These are phyloP conservation scores for Rhadina sibilatrix DNA, from an alignment of 2,113 vertebrate species.

Conservation along the genomic window DNA sequence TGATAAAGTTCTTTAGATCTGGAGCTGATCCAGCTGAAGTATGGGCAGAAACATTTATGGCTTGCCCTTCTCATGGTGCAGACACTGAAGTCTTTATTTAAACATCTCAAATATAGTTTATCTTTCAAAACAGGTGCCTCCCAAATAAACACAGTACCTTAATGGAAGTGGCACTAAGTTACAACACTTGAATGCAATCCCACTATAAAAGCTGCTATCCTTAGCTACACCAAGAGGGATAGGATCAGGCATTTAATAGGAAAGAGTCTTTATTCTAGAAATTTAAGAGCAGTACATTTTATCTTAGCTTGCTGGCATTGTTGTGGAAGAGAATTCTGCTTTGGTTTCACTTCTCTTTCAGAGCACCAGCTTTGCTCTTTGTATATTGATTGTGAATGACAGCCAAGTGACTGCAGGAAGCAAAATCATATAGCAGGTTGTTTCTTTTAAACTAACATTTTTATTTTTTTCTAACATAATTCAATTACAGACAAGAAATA, in stretches of 20 bases:
- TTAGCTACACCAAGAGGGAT: background rate
- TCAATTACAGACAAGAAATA: constrained; percentile 7
- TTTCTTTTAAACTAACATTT: background rate
- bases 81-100: background rate
- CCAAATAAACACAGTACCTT: background rate
- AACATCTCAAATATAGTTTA: background rate
- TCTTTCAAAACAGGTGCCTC: background rate
- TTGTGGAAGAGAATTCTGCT: background rate
- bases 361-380: background rate
- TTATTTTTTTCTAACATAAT: background rate
- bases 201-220: background rate
- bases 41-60: background rate
- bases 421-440: background rate
- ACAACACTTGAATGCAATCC: background rate
- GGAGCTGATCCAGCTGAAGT: background rate
- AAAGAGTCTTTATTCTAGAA: background rate
- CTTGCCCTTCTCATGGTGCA: background rate
- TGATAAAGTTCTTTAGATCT: background rate
- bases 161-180: background rate
- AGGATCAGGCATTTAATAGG: background rate
- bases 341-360: background rate
- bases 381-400: background rate
- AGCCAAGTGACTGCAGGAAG: background rate
- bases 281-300: background rate
- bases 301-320: background rate